Conservation (phyloP, 1,140 invertebrate genomes). For the Heliothis subflexa region DNA sequence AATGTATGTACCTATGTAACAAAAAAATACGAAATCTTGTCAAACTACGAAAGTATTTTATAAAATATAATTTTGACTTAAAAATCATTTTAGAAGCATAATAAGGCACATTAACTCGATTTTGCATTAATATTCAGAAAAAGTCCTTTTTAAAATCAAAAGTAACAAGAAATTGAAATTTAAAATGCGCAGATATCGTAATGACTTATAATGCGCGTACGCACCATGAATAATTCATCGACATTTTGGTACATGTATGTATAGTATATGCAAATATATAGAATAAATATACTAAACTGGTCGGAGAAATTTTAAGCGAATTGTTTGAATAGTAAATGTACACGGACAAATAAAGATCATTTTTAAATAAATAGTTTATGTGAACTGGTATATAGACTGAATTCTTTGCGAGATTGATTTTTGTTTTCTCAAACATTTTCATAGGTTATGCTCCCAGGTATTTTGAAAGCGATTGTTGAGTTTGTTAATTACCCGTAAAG, state of each 20-base stretch:
- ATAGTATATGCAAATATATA: conserved; percentile 47
- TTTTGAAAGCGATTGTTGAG: conserved; percentile 23
- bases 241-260: conserved; percentile 54
- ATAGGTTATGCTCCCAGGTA: conserved; percentile 12
- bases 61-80: conserved; percentile 5
- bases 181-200: conserved; percentile 64
- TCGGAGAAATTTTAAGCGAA: conserved; percentile 44
- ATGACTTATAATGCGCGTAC: conserved; percentile 65
- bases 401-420: conserved; percentile 21
- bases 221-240: conserved; percentile 66
- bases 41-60: background rate
- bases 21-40: no score
- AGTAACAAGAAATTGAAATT: conserved; percentile 62
- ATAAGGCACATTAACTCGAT: conserved; percentile 37
- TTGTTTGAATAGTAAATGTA: conserved; percentile 29
- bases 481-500: conserved; percentile 26
- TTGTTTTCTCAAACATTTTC: background rate
- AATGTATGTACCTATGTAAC: no score
- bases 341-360: conserved; percentile 22
- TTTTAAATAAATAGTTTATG: conserved; percentile 21
- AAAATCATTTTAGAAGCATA: conserved; percentile 34
- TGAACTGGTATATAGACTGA: conserved; percentile 20
- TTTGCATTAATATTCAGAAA: conserved; percentile 48
- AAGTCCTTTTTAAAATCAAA: conserved; percentile 41
- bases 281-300: conserved; percentile 18